Evolutionary conservation across 2,113 vertebrate species (phyloP), one percentile per base, ranked within the genome.

Genomic region (Stegostoma tigrinum): DNA sequence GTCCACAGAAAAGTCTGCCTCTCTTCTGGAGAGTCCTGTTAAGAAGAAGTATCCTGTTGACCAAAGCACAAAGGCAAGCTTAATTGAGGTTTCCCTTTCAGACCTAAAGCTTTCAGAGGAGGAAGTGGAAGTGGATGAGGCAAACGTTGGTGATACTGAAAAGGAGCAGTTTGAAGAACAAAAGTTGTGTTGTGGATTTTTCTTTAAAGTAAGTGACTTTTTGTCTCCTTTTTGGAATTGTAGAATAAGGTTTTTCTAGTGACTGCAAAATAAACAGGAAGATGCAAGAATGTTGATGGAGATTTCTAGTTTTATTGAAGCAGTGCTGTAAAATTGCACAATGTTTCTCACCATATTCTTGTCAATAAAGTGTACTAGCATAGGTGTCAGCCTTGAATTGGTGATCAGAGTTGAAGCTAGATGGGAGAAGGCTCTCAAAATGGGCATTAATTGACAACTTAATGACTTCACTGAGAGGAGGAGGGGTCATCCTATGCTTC

Each of bases 41-140:
- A 97, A 97, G 23, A 97, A 98, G 61, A 96, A 94, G 34, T 98
- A 97, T 72, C 96, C 96, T 0, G 83, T 96, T 61, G 96, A 96
- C 10, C 98, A 98, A 91, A 96, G 96, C 52, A 97, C 98, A 95
- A 98, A 98, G 97, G 97, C 96, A n/a, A 98, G 96, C 96, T 97
- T 99, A 96, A 99, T 99, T 96, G 99, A 99, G 97, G 99, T 99
- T 96, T 98, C 99, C 86, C 96, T 99, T 15, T 99, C 98, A 17
- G 98, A 98, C 94, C 96, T 99, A 96, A 99, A 99, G 96, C 97
- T 98, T 4, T 96, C 98, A 95, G 98, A 98, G 96, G 98, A 98
- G 96, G 97, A 96, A 66, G 97, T 98, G 78, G 97, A 96, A 0
- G 95, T 98, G 27, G 96, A 98, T 95, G 98, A 99, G 95, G 97